Evolutionary conservation across 1,140 invertebrate species (phyloP).

Genomic region (Microplitis demolitor): DNA sequence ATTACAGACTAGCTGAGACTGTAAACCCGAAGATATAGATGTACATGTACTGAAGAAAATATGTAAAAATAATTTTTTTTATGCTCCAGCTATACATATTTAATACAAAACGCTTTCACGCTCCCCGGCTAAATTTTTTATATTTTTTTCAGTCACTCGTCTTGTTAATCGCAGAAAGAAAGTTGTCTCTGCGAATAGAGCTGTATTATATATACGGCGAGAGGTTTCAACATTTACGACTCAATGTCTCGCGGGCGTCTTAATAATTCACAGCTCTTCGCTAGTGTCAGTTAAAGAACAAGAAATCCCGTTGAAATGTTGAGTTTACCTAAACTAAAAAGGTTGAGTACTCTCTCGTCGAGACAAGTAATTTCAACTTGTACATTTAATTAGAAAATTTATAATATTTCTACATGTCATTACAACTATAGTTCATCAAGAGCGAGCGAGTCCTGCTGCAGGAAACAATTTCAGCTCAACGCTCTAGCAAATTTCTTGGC

Average conservation of each 20-base stretch:
- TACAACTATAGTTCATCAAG: neutral
- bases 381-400: neutral
- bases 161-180: too few relatives aligned
- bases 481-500: neutral
- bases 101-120: too few relatives aligned
- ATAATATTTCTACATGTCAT: neutral
- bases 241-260: constrained; percentile 37
- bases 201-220: neutral
- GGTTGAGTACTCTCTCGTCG: neutral
- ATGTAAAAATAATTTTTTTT: too few relatives aligned
- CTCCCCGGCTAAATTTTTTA: too few relatives aligned
- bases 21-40: too few relatives aligned
- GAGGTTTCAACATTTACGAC: neutral
- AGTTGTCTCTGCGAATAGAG: too few relatives aligned
- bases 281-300: constrained; percentile 5
- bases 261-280: constrained; percentile 36
- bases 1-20: constrained; percentile 3
- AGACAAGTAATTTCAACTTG: neutral
- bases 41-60: neutral
- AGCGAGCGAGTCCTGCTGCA: too few relatives aligned
- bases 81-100: too few relatives aligned
- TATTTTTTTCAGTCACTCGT: too few relatives aligned
- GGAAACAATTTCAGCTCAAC: constrained; percentile 12
- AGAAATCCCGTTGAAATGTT: constrained; percentile 13
- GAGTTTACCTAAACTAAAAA: neutral